Percentiles rank a stretch among this genome's conserved stretches.
These are phyloP conservation scores for Lophius piscatorius DNA, from an alignment of 2,113 vertebrate genomes.

Conservation along the genomic window DNA sequence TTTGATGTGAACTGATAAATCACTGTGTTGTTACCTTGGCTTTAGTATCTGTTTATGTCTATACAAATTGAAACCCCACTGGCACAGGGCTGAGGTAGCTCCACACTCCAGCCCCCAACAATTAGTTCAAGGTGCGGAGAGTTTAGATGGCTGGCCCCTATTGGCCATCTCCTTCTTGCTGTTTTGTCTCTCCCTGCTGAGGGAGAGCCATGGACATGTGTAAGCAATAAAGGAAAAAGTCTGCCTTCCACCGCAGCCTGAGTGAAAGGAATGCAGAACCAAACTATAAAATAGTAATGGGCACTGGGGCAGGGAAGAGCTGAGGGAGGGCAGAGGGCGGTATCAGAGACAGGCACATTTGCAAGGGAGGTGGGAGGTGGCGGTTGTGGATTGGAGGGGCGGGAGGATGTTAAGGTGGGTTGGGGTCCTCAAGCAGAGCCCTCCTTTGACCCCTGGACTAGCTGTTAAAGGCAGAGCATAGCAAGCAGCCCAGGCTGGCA, in stretches of 20 bases:
- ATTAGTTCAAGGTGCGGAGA: constrained; percentile 99
- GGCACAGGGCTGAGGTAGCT: constrained; percentile 84
- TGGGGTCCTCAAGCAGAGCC: constrained; percentile 83
- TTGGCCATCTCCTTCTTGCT: constrained; percentile 86
- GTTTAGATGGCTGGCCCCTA: constrained; percentile 87
- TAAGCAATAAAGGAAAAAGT: constrained; percentile 98
- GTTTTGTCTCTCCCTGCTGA: constrained; percentile 98
- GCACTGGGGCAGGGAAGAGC: constrained; percentile 83
- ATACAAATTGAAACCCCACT: constrained; percentile 99
- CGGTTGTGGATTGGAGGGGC: constrained; percentile 15
- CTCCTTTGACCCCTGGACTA: constrained; percentile 83
- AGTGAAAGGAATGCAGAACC: constrained; percentile 99
- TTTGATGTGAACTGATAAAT: constrained; percentile 99
- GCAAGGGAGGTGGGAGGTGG: constrained; percentile 46
- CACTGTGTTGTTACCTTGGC: constrained; percentile 90
- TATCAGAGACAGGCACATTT: constrained; percentile 67
- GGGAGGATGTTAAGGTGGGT: constrained; percentile 52
- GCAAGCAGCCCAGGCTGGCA: constrained; percentile 84
- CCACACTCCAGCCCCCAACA: constrained; percentile 85
- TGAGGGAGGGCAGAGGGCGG: constrained; percentile 55
- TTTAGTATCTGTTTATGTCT: constrained; percentile 99
- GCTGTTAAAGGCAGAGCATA: constrained; percentile 82
- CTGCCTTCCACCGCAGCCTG: constrained; percentile 90
- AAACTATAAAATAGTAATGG: constrained; percentile 99
- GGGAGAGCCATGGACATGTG: constrained; percentile 96